These are phyloP conservation scores for Neodontobutis hainanensis DNA, from an alignment of 2,113 vertebrate species.

Conservation along the genomic window DNA sequence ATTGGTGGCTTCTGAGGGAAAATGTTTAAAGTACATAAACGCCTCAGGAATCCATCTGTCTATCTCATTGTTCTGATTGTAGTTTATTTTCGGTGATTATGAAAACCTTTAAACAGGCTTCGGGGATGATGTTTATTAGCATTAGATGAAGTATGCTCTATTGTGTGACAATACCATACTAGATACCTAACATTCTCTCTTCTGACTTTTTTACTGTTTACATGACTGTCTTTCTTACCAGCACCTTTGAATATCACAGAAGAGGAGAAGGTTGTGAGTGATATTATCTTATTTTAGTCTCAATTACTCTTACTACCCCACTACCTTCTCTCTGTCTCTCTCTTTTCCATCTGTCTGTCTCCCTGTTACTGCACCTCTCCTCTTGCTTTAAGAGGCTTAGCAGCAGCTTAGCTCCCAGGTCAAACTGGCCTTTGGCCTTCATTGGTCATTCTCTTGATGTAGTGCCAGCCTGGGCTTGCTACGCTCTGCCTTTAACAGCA, in stretches of 20 bases:
- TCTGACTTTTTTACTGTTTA: conserved; percentile 74
- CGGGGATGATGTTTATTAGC: conserved; percentile 80
- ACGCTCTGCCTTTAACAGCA: conserved; percentile 81
- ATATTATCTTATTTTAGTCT: conserved; percentile 54
- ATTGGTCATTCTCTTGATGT: conserved; percentile 96
- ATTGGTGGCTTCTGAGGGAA: conserved; percentile 79
- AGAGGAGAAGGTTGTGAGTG: conserved; percentile 59
- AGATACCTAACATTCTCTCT: conserved; percentile 72
- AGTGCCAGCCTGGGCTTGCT: conserved; percentile 83
- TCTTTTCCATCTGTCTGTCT: conserved; percentile 58
- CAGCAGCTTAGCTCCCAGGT: conserved; percentile 88
- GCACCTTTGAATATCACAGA: conserved; percentile 67
- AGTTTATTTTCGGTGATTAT: conserved; percentile 82
- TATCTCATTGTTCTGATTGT: conserved; percentile 79
- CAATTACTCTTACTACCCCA: conserved; percentile 44
- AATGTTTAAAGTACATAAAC: conserved; percentile 80
- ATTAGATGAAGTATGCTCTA: conserved; percentile 71
- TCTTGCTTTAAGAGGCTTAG: conserved; percentile 90
- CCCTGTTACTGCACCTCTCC: conserved; percentile 74
- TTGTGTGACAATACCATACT: conserved; percentile 48
- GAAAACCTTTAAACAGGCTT: conserved; percentile 76
- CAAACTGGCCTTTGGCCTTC: conserved; percentile 91
- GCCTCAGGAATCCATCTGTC: conserved; percentile 80
- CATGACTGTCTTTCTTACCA: conserved; percentile 65
- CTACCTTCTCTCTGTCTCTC: conserved; percentile 23